Percentiles rank a stretch among this genome's conserved stretches.
These are phyloP conservation scores for Callocephalon fimbriatum DNA, from an alignment of 2,113 vertebrate genomes.

Conservation along the genomic window DNA sequence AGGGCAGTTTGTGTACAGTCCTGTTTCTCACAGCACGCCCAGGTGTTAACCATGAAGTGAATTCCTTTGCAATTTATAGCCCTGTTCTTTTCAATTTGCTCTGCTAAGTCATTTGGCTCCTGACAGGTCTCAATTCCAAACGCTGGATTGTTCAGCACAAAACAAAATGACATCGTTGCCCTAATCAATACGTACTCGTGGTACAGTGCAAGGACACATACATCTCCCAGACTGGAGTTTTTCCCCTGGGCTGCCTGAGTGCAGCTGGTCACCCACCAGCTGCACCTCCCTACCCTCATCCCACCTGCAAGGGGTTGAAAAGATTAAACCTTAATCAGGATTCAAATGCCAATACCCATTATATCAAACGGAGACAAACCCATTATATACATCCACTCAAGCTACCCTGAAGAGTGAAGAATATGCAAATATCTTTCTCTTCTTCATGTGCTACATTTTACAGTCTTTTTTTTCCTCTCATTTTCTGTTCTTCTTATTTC, in stretches of 20 bases:
- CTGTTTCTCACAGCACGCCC: background rate
- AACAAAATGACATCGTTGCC: background rate
- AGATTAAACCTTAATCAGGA: background rate
- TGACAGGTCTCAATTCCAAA: background rate
- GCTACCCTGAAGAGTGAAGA: background rate
- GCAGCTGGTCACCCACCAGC: rapidly evolving
- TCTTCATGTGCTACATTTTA: background rate
- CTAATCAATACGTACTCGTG: background rate
- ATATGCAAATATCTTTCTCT: background rate
- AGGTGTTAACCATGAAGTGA: background rate
- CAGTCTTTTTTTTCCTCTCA: background rate
- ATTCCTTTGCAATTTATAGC: background rate
- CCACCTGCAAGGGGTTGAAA: background rate
- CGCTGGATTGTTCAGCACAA: background rate
- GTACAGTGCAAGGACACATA: background rate
- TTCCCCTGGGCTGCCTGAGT: rapidly evolving
- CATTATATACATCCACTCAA: rapidly evolving
- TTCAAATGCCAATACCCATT: background rate
- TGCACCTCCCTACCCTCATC: background rate
- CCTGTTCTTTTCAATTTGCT: background rate
- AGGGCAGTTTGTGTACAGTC: background rate
- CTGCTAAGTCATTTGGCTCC: background rate
- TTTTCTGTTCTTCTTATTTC: background rate
- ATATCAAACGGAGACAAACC: background rate
- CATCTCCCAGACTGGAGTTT: background rate